These are phyloP conservation scores for Struthio camelus DNA, from an alignment of 2,113 vertebrate species.

Conservation along the genomic window DNA sequence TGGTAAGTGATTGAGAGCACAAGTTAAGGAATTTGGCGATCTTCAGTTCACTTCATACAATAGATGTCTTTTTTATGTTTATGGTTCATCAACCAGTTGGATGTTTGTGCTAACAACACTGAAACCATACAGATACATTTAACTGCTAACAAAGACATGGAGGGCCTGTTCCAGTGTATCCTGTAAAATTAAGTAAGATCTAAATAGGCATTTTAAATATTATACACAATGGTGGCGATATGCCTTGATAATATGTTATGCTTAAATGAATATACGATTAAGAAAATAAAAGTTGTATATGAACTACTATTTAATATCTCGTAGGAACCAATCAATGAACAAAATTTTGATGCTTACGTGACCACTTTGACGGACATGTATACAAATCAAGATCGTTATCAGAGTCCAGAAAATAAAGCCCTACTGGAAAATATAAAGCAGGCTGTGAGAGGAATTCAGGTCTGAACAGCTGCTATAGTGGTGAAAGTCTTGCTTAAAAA, in stretches of 20 bases:
- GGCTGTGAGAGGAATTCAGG: constrained; percentile 99
- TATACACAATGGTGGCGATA: constrained; percentile 50
- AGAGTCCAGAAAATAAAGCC: constrained; percentile 98
- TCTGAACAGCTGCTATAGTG: constrained; percentile 85
- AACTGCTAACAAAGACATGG: constrained; percentile 68
- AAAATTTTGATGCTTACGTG: constrained; percentile 99
- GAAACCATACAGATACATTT: constrained; percentile 72
- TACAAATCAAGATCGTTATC: constrained; percentile 98
- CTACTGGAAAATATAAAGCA: constrained; percentile 99
- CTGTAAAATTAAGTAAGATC: constrained; percentile 69
- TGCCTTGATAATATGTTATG: constrained; percentile 73
- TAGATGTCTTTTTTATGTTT: constrained; percentile 67
- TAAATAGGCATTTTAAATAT: constrained; percentile 59
- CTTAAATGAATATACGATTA: constrained; percentile 79
- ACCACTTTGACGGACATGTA: constrained; percentile 99
- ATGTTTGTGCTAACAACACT: constrained; percentile 71
- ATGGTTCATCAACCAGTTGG: constrained; percentile 70
- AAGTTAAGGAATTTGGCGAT: constrained; percentile 77
- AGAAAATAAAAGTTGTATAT: constrained; percentile 81
- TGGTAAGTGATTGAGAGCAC: constrained; percentile 92
- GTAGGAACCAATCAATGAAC: constrained; percentile 97
- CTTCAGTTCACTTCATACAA: constrained; percentile 57
- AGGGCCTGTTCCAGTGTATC: constrained; percentile 71
- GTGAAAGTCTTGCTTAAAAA: constrained; percentile 79
- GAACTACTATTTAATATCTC: constrained; percentile 85